Evolutionary conservation across 2,113 vertebrate genomes (phyloP).

Genomic region (Gambusia affinis): DNA sequence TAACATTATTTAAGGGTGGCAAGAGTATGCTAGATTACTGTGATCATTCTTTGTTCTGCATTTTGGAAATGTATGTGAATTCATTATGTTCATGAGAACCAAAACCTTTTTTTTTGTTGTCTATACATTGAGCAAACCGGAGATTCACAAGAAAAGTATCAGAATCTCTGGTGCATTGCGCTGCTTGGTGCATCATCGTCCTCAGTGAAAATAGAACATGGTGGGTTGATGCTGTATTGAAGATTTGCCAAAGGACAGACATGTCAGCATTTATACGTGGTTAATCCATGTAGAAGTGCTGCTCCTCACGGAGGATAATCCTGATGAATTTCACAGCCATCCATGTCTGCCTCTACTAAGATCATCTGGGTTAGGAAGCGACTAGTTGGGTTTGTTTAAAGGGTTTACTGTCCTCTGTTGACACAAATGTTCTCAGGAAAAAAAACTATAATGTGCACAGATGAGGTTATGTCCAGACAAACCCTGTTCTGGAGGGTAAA

Average conservation of each 20-base stretch:
- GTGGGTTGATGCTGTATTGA: conserved; percentile 6
- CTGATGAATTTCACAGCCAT: background rate
- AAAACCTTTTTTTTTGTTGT: background rate
- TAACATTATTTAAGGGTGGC: too few species aligned
- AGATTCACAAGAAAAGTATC: background rate
- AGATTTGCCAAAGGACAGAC: conserved; percentile 1
- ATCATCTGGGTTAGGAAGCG: background rate
- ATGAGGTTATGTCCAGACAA: background rate
- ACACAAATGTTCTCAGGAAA: background rate
- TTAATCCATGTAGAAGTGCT: background rate
- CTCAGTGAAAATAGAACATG: conserved; percentile 2
- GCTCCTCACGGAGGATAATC: background rate
- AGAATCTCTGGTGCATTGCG: background rate
- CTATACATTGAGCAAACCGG: background rate
- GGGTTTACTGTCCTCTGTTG: background rate
- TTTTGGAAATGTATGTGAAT: background rate
- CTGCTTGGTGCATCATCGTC: background rate
- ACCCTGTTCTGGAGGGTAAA: background rate
- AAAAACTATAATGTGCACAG: background rate
- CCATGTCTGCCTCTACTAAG: background rate
- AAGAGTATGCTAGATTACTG: background rate
- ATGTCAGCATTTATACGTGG: background rate
- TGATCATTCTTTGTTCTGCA: background rate
- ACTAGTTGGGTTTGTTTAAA: background rate
- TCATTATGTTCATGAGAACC: background rate